Evolutionary conservation across 2,797 vertebrate genomes (phyloP).

Genomic region (Cossypha niveicapilla): DNA sequence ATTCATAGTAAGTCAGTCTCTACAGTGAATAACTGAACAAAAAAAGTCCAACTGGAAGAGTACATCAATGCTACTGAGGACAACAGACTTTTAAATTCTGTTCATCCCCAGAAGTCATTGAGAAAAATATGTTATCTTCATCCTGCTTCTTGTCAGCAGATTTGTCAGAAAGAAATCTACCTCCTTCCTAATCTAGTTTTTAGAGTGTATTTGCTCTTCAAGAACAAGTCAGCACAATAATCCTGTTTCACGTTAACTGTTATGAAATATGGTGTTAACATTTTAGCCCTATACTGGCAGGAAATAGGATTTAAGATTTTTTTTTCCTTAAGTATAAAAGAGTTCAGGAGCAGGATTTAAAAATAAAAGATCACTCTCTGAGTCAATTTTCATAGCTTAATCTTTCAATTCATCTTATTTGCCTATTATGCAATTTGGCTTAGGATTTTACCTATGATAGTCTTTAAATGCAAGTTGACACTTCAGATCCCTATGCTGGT

Average conservation of each 20-base stretch:
- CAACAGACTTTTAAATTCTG: not conserved
- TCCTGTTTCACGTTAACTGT: not conserved
- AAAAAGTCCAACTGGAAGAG: not conserved
- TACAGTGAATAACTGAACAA: not conserved
- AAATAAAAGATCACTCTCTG: not conserved
- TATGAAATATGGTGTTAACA: conserved; percentile 34
- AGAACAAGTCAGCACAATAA: conserved; percentile 36
- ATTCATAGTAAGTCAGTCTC: not conserved
- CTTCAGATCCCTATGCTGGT: not conserved
- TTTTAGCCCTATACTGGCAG: conserved; percentile 21
- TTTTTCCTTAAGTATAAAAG: not conserved
- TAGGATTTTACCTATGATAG: not conserved
- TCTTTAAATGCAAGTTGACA: not conserved
- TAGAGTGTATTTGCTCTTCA: conserved; percentile 8
- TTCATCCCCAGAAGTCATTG: not conserved
- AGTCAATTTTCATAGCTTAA: not conserved
- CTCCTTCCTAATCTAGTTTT: not conserved
- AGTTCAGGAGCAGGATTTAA: not conserved
- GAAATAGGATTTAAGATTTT: conserved; percentile 35
- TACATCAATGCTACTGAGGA: not conserved
- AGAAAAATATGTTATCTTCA: not conserved
- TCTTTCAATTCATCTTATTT: not conserved
- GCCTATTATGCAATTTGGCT: not conserved
- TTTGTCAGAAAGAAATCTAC: conserved; percentile 15
- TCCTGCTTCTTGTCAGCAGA: not conserved